Base-by-base conservation (phyloP, 2,888 invertebrate genomes). In the Dermolepida albohirtum region DNA sequence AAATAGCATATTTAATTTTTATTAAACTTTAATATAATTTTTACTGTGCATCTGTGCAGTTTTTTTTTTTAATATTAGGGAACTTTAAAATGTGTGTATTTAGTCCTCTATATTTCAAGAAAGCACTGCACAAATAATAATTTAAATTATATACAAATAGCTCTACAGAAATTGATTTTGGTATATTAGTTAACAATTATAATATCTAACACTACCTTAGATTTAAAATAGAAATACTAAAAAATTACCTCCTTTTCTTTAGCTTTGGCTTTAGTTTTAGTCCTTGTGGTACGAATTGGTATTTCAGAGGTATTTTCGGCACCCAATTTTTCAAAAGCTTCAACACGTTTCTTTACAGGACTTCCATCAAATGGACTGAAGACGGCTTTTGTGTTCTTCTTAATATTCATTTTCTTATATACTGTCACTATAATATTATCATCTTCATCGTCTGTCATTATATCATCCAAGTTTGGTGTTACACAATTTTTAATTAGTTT, bases 291-390 rank as follows among this genome's bases (percentile, higher is more conserved):
- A 70, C 83, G 78, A 44, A 75, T 71, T 1, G 77, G 77, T n/a
- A 78, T 76, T 1, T 75, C 64, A 14, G 51, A 57, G 5, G 64
- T 43, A n/a, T 12, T 44, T 64, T 69, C 64, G 0, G 70, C 70
- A 0, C 74, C 69, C 2, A 82, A 73, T 68, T 84, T 84, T 73
- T 89, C 89, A 71, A 88, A 89, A 0, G 89, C 89, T 72, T 87
- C 86, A 0, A 89, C 88, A 43, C 87, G 86, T 74, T 87, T 86
- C 76, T 88, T 88, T 4, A 89, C 86, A 0, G 89, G 86, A 72
- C 88, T 88, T 69, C 87, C 86, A 5, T 85, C 83, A 68, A 85
- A 87, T 1, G 89, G 88, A 81, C 88, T 89, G 70, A 84, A 86
- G 12, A 85, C 74, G 16, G 81, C 80, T 62, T 72, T 75, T 11